Conservation (phyloP, 2,888 invertebrate species). For the Cylindroiulus punctatus region DNA sequence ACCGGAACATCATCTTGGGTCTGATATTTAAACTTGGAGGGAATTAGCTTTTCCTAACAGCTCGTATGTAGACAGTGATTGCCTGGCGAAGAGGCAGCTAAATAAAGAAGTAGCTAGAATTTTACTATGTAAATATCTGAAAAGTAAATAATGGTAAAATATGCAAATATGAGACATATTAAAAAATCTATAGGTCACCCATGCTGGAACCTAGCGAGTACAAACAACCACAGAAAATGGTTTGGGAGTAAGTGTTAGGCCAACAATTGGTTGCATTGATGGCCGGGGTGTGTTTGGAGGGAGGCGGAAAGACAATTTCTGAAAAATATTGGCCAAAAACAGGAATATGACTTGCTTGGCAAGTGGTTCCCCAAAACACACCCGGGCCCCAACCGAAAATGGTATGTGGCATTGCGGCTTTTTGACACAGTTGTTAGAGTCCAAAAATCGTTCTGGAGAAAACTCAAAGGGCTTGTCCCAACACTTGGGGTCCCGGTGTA, state of each 20-base stretch:
- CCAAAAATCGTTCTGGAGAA: background rate
- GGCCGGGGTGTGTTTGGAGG: background rate
- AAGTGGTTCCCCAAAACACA: background rate
- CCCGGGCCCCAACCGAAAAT: background rate
- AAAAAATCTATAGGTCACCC: too few relatives aligned
- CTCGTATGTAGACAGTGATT: too few relatives aligned
- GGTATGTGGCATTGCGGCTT: background rate
- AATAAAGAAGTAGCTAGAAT: too few relatives aligned
- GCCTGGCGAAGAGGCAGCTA: too few relatives aligned
- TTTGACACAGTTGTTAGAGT: background rate
- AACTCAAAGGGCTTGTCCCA: background rate
- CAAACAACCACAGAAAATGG: slow-evolving; percentile 7
- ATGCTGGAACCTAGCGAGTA: background rate
- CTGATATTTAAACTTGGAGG: too few relatives aligned
- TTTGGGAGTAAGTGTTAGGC: slow-evolving; percentile 12
- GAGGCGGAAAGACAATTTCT: background rate
- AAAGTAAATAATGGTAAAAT: too few relatives aligned
- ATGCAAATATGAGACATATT: too few relatives aligned
- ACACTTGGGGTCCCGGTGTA: background rate
- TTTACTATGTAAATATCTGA: too few relatives aligned
- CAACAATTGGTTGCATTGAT: background rate
- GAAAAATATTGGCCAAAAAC: background rate
- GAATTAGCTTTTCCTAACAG: too few relatives aligned
- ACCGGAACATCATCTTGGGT: too few relatives aligned
- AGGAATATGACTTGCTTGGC: slow-evolving; percentile 9